These are phyloP conservation scores for Odontesthes bonariensis DNA, from an alignment of 2,113 vertebrate genomes.

Conservation along the genomic window DNA sequence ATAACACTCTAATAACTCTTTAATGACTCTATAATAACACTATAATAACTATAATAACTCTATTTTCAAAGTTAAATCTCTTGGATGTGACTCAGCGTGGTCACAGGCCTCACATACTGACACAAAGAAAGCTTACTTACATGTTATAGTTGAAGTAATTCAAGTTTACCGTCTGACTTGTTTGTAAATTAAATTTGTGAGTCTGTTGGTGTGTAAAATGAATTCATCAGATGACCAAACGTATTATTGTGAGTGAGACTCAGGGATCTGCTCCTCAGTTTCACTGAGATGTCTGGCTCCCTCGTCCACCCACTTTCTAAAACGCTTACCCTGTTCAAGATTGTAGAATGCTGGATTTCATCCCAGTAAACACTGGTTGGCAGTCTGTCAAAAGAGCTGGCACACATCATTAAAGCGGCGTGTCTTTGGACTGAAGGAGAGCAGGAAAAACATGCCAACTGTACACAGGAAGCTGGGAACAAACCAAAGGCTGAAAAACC, in stretches of 20 bases:
- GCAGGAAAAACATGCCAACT: conserved; percentile 23
- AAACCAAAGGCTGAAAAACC: conserved; percentile 7
- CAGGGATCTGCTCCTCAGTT: conserved; percentile 1
- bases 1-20: too few relatives aligned
- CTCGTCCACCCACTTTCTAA: conserved; percentile 42
- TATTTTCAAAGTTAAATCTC: too few relatives aligned
- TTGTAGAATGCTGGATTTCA: conserved; percentile 39
- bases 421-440: conserved; percentile 25
- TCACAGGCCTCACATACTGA: too few relatives aligned
- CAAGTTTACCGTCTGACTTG: too few relatives aligned
- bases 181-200: too few relatives aligned
- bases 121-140: too few relatives aligned
- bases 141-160: too few relatives aligned
- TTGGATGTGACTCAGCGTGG: too few relatives aligned
- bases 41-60: too few relatives aligned
- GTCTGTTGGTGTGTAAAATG: too few relatives aligned
- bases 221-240: too few relatives aligned
- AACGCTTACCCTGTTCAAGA: conserved; percentile 43
- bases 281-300: conserved; percentile 30
- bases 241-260: neutral
- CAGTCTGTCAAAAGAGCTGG: conserved; percentile 41
- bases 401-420: conserved; percentile 18
- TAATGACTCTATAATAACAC: too few relatives aligned
- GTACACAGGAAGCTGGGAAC: conserved; percentile 3
- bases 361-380: conserved; percentile 45